A percentile compares a stretch with the other conserved stretches of the same genome.
Evolutionary conservation across 2,113 vertebrate species (phyloP).

Genomic region (Crypturellus undulatus): DNA sequence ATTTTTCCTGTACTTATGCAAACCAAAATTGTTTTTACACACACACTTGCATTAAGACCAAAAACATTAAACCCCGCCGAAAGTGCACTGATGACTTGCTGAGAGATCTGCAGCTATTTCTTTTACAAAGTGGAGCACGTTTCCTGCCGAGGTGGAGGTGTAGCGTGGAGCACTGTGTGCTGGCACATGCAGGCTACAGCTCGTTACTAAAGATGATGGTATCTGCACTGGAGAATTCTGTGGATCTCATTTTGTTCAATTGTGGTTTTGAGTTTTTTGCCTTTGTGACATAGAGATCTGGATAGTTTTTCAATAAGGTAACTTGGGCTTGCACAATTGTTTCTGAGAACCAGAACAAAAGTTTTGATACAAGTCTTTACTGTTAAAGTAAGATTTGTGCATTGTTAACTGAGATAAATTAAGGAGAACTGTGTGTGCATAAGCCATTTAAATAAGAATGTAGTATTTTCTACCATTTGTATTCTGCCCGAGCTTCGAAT

Average conservation of each 20-base stretch:
- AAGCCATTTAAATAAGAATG: background rate
- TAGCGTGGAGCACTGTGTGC: background rate
- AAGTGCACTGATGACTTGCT: background rate
- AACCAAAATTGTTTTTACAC: background rate
- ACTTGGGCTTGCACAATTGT: background rate
- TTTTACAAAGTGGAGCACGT: background rate
- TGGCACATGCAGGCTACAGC: background rate
- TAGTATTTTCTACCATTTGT: background rate
- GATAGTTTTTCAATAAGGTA: background rate
- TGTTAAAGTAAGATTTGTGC: background rate
- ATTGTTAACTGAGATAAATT: background rate
- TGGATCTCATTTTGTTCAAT: background rate
- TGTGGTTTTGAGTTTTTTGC: background rate
- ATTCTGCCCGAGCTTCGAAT: background rate
- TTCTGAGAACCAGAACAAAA: background rate
- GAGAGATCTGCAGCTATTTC: fast-evolving
- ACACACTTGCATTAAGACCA: background rate
- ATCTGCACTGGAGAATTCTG: fast-evolving
- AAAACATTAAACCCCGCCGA: background rate
- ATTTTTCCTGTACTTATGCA: background rate
- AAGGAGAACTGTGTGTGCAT: background rate
- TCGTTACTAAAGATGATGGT: background rate
- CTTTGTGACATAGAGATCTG: background rate
- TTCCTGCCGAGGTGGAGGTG: background rate
- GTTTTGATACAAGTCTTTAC: background rate